Conservation (phyloP, 2,888 invertebrate species). For the Leptarthrus brevirostris region DNA sequence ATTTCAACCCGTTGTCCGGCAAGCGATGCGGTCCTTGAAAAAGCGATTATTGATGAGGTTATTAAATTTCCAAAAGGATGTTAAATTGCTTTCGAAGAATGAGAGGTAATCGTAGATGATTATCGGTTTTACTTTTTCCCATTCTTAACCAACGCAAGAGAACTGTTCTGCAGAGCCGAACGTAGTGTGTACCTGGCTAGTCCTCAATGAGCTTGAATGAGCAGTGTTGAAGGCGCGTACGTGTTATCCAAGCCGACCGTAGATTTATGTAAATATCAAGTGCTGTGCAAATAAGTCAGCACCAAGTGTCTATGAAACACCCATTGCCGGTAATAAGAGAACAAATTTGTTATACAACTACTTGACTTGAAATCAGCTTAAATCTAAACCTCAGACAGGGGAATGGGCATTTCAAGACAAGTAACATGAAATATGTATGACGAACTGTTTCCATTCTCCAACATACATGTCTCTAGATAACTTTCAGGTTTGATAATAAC, state of each 20-base stretch:
- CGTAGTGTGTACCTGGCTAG: slow-evolving; percentile 4
- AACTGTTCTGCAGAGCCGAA: slow-evolving; percentile 4
- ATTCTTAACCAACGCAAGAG: slow-evolving; percentile 49
- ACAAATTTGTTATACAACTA: slow-evolving; percentile 51
- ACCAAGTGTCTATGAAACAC: slow-evolving; percentile 44
- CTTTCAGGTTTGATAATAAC: no score
- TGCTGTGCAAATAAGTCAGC: slow-evolving; percentile 50
- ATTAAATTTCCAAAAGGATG: slow-evolving; percentile 58
- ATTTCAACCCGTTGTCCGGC: slow-evolving; percentile 43
- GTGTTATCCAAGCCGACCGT: slow-evolving; percentile 17
- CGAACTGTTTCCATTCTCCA: slow-evolving; percentile 40
- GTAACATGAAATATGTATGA: slow-evolving; percentile 51
- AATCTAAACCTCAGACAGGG: slow-evolving; percentile 44
- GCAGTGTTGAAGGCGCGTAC: slow-evolving; percentile 46
- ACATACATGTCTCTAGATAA: no score
- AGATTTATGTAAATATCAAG: slow-evolving; percentile 51
- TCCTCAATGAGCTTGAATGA: slow-evolving; percentile 41
- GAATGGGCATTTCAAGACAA: slow-evolving; percentile 46
- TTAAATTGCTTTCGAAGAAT: slow-evolving; percentile 56
- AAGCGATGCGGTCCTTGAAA: slow-evolving; percentile 39
- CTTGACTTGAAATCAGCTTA: slow-evolving; percentile 50
- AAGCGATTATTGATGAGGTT: slow-evolving; percentile 57
- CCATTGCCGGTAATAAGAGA: slow-evolving; percentile 47
- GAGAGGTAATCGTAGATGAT: slow-evolving; percentile 56
- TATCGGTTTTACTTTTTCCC: slow-evolving; percentile 55